Evolutionary conservation across 2,888 invertebrate species (phyloP).

Genomic region (Cynaeus angustus): DNA sequence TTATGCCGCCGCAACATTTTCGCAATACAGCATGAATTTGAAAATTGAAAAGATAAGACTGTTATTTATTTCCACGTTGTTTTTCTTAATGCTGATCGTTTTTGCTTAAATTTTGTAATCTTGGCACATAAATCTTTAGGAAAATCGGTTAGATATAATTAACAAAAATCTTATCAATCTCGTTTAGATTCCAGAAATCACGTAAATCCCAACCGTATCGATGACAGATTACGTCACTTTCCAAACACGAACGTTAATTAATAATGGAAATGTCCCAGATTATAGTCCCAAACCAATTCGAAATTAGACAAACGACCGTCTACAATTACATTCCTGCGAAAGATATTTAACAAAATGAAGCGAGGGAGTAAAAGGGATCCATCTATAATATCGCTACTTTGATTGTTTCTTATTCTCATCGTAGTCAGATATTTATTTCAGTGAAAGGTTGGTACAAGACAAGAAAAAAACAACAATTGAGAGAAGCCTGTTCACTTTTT

Average conservation of each 20-base stretch:
- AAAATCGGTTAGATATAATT: neutral
- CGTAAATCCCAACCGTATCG: constrained; percentile 13
- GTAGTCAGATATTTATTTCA: neutral
- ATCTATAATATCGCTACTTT: constrained; percentile 5
- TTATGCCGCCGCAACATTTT: too few species aligned
- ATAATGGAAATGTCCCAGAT: constrained; percentile 19
- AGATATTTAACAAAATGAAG: constrained; percentile 4
- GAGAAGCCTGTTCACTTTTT: constrained; percentile 7
- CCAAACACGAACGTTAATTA: constrained; percentile 14
- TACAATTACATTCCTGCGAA: neutral
- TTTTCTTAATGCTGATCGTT: too few species aligned
- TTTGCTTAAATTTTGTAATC: too few species aligned
- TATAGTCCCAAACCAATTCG: constrained; percentile 3
- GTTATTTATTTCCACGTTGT: too few species aligned
- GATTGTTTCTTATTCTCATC: constrained; percentile 20
- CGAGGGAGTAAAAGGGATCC: neutral
- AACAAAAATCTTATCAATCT: constrained; percentile 10
- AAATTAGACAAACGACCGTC: neutral
- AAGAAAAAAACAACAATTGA: constrained; percentile 10
- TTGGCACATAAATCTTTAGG: too few species aligned
- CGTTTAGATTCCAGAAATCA: neutral
- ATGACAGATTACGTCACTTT: constrained; percentile 22
- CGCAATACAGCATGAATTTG: too few species aligned
- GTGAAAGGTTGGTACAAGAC: neutral
- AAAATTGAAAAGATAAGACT: too few species aligned